Base-by-base conservation (phyloP, 2,888 invertebrate species). In the Steinernema carpocapsae region DNA sequence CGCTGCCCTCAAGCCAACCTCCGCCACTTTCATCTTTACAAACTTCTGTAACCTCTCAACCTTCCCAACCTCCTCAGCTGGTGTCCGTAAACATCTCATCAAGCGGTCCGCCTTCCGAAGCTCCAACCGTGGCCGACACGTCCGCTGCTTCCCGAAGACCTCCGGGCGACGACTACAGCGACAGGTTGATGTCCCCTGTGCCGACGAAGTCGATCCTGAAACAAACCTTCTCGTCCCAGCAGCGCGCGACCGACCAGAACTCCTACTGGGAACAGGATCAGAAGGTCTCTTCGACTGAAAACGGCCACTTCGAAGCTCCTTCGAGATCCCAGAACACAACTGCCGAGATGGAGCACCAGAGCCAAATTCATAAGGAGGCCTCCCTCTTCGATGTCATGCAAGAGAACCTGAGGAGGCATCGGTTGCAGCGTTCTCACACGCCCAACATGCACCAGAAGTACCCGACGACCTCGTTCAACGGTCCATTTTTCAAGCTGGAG, bases 401-500 rank as follows among this genome's bases (percentile, higher is more conserved):
- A 56, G 82, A 86, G 59, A 86, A 86, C 71, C 79, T 86, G 46
- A 80, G 80, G 70, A 78, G 74, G 71, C 86, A 84, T 59, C 79
- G 85, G 12, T 14, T 56, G 72, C 70, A 76, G 48, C 73, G 70
- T 37, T 45, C 70, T 24, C 71, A 76, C 51, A 77, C 77, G 70
- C 76, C 77, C 7, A 75, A 37, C 37, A 73, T 72, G 74, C 51
- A 52, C 51, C 32, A 74, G 14, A 22, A 56, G 45, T 74, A 72
- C 26, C 82, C 80, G 24, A 56, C 74, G 19, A 74, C 76, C 26
- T 82, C 79, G n/a, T 87, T 87, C 79, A 85, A 87, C 71, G 86
- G 86, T 0, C 86, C 86, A n/a, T 86, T 86, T 76, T 86, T 86
- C 77, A 78, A 81, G 48, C 72, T 86, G 17, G 85, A 86, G 59